Conservation (phyloP, 2,113 vertebrate genomes). For the Cyprinus carpio region DNA sequence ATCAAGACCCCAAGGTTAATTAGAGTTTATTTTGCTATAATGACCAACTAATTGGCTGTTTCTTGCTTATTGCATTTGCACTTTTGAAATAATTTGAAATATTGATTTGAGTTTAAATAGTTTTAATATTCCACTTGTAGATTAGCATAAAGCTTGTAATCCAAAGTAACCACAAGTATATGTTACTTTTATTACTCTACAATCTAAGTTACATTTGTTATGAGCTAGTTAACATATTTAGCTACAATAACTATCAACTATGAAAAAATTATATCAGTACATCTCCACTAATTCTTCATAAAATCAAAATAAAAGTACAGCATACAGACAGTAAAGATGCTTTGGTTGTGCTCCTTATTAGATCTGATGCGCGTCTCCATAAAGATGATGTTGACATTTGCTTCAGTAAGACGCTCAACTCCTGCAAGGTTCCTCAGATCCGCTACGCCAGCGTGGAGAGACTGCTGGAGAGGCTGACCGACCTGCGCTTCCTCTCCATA, state of each 20-base stretch:
- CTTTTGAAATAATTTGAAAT: not conserved
- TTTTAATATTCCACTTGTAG: not conserved
- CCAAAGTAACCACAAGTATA: not conserved
- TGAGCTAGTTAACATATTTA: not conserved
- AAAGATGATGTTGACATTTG: constrained; percentile 96
- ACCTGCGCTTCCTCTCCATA: constrained; percentile 96
- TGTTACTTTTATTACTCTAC: not conserved
- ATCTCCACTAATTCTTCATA: not conserved
- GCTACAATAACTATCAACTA: not conserved
- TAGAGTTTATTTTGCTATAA: too few relatives aligned
- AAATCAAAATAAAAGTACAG: not conserved
- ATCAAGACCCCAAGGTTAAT: too few relatives aligned
- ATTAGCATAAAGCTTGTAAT: not conserved
- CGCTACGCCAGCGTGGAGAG: constrained; percentile 95
- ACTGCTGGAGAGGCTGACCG: constrained; percentile 93
- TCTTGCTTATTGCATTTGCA: too few relatives aligned
- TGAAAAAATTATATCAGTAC: not conserved
- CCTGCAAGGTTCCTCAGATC: constrained; percentile 99
- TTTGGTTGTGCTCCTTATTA: constrained; percentile 69
- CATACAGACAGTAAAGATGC: constrained; percentile 40
- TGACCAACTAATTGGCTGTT: too few relatives aligned
- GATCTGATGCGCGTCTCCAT: constrained; percentile 95
- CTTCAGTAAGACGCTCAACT: constrained; percentile 99
- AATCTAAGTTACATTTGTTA: not conserved
- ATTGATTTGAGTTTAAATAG: not conserved